Evolutionary conservation across 2,113 vertebrate genomes (phyloP), one percentile per base, ranked within the genome.

Genomic region (Odobenus rosmarus): DNA sequence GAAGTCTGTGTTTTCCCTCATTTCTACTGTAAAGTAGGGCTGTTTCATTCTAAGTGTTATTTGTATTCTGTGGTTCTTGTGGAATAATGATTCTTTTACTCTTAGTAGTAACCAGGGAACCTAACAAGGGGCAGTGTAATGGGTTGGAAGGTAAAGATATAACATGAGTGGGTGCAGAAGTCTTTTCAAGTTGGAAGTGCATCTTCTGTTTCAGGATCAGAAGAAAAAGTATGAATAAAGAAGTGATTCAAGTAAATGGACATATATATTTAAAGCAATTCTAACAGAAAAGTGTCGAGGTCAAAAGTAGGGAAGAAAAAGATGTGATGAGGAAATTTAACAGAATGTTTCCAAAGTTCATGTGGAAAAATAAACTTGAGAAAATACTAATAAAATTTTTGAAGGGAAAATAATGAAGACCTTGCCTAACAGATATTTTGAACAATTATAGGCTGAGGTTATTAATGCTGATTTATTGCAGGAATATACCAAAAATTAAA

Each of bases 231-330:
- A 6, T 24, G 31, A 79, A 81, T 77, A 83, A 74, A n/a, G 33
- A 93, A 82, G n/a, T 62, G 61, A 77, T 90, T 93, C 46, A 77
- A 67, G 23, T 46, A 84, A 88, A 36, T 18, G 51, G 83, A 72
- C 3, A 59, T 10, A 11, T 9, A 90, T 74, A 49, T n/a, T 74
- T 49, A 67, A 88, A 12, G 84, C 12, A 82, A 36, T 76, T 88
- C 42, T 80, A 95, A 82, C 3, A 42, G 36, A 84, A 88, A 69
- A 53, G 3, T 80, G 74, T 42, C 49, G 57, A 5, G 57, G 51
- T 88, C 90, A 97, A 96, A 96, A 53, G 95, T 93, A 76, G 61
- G 18, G 90, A 67, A 92, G 15, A 53, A n/a, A 91, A 59, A 82
- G n/a, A 2, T 39, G 1, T 82, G 76, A 84, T 90, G 94, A 96